Base-by-base conservation (phyloP, 2,113 vertebrate species). In the Calidris pugnax region DNA sequence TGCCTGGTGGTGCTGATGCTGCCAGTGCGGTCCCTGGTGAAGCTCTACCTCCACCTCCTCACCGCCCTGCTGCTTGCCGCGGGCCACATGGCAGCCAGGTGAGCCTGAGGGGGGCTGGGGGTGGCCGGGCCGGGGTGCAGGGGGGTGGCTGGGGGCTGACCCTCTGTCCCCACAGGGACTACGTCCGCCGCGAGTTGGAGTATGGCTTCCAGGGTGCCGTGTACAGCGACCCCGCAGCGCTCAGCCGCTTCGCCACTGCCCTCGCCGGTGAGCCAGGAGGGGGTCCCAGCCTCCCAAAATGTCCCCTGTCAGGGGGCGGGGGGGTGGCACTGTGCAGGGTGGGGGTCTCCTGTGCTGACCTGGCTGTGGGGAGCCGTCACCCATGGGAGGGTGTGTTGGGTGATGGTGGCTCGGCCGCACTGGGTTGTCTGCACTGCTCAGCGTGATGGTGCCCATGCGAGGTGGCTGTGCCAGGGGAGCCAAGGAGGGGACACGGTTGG, bases 51-150 rank as follows among this genome's bases (percentile, higher is more conserved):
- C 73, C 98, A 99, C 51, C 87, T 99, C 77, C 98, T 99, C 9
- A 97, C 98, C 3, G 96, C 88, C 23, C 94, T 98, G 35, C 98
- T 99, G 9, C 98, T 99, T 0, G 98, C 98, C 68, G 96, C 98
- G 87, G 98, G 98, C 47, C 99, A 99, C 95, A 98, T 98, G 92
- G 98, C 98, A 35, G 98, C 98, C 96, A 98, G 98, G 99, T 99
- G 93, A 98, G 98, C 37, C 12, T 0, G 28, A 1, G 27, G 5
- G 1, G 26, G 12, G 7, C 43, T 14, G 4, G 37, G 32, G 57
- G 28, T 8, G 12, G 14, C 24, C 1, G 1, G 32, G 16, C 12
- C 1, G 16, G 43, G 74, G 43, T 7, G 12, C 23, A 1, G 43
- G 2, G 21, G 11, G 51, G 26, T 12, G 37, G 8, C 56, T 3